Percentiles rank a stretch among this genome's conserved stretches.
Evolutionary conservation across 2,797 vertebrate species (phyloP).

Genomic region (Sebastiscus tertius): DNA sequence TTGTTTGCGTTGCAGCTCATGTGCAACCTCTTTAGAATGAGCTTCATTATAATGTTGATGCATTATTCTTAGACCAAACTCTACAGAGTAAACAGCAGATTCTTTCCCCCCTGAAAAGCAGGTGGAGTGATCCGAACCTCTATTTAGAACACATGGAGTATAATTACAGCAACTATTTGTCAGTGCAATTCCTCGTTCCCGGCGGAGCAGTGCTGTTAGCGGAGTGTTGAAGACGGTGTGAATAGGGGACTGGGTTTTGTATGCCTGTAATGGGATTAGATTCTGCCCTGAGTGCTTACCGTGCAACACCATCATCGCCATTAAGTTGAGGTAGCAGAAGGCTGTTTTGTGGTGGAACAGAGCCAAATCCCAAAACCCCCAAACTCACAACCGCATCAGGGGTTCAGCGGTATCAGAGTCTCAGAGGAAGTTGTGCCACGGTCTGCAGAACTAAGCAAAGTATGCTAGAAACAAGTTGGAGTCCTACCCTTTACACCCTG

Average conservation of each 20-base stretch:
- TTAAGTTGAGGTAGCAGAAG: slow-evolving; percentile 32
- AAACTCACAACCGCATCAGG: slow-evolving; percentile 17
- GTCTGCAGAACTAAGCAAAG: slow-evolving; percentile 8
- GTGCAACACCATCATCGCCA: slow-evolving; percentile 38
- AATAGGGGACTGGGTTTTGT: slow-evolving; percentile 25
- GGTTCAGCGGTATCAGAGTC: slow-evolving; percentile 19
- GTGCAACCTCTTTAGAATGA: slow-evolving; percentile 5
- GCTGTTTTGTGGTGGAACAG: slow-evolving; percentile 28
- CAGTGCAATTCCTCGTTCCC: slow-evolving; percentile 22
- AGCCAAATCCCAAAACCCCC: slow-evolving; percentile 47
- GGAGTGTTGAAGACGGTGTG: slow-evolving; percentile 16
- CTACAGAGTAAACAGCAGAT: not conserved
- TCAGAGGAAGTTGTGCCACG: slow-evolving; percentile 14
- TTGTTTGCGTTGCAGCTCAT: not conserved
- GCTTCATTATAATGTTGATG: not conserved
- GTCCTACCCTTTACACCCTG: not conserved
- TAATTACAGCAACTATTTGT: slow-evolving; percentile 21
- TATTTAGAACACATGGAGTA: not conserved
- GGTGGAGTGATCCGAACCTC: not conserved
- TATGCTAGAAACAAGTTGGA: not conserved
- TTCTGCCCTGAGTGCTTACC: slow-evolving; percentile 25
- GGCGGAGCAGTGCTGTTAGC: slow-evolving; percentile 25
- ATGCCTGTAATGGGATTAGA: slow-evolving; percentile 58
- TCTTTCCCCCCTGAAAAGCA: slow-evolving; percentile 1
- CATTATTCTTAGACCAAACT: not conserved